Conservation (phyloP, 2,888 invertebrate species). For the Folsomia manolachei region DNA sequence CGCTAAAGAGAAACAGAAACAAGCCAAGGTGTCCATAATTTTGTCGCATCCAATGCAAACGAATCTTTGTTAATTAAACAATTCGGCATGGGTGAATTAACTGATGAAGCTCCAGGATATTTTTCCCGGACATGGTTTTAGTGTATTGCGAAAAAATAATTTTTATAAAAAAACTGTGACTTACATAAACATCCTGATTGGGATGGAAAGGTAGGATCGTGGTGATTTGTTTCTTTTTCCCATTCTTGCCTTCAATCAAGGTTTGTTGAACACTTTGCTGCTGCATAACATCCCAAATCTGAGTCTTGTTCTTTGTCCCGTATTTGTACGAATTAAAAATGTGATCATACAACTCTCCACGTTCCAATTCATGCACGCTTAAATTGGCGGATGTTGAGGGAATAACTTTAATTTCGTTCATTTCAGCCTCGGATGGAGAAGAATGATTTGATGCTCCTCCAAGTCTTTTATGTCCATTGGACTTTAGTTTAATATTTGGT, state of each 20-base stretch:
- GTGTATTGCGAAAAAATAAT: too few relatives aligned
- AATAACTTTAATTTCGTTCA: neutral
- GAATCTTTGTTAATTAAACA: too few relatives aligned
- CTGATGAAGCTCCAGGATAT: too few relatives aligned
- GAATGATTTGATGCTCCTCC: neutral
- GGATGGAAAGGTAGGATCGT: slow-evolving; percentile 50
- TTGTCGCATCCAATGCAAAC: too few relatives aligned
- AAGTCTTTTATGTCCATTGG: neutral
- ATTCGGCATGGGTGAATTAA: too few relatives aligned
- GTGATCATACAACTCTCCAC: slow-evolving; percentile 7
- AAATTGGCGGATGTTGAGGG: neutral
- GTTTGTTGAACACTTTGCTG: slow-evolving; percentile 41
- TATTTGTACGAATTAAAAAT: slow-evolving; percentile 34
- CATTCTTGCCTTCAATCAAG: slow-evolving; percentile 28
- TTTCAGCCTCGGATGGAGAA: neutral
- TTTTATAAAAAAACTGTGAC: too few relatives aligned
- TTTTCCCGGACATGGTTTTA: too few relatives aligned
- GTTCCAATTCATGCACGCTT: neutral
- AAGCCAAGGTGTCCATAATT: too few relatives aligned
- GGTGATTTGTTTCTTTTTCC: slow-evolving; percentile 43
- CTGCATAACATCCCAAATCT: slow-evolving; percentile 49
- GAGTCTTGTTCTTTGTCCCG: slow-evolving; percentile 46
- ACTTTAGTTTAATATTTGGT: neutral
- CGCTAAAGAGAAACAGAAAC: too few relatives aligned
- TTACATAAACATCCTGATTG: slow-evolving; percentile 49